These are phyloP conservation scores for Cremastobaeus sp. DNA, from an alignment of 2,888 invertebrate species.

Conservation along the genomic window DNA sequence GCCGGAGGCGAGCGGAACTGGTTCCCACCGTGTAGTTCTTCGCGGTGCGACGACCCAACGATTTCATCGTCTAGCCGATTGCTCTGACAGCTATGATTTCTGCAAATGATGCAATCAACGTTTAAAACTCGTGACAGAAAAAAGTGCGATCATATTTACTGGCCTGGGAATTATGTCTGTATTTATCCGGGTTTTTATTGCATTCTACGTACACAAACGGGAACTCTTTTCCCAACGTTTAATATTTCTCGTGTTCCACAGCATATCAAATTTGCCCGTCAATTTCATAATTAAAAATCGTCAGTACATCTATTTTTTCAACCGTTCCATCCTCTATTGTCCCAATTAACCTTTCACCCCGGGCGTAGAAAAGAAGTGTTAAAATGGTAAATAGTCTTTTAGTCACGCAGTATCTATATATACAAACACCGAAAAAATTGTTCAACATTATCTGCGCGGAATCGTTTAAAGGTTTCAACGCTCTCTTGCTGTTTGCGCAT, in stretches of 20 bases:
- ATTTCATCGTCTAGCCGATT: constrained; percentile 61
- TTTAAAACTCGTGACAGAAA: constrained; percentile 22
- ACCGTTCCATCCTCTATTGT: no score
- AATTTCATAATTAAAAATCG: constrained; percentile 2
- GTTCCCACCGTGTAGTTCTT: constrained; percentile 65
- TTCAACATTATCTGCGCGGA: no score
- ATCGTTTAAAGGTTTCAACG: no score
- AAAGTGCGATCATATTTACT: constrained; percentile 25
- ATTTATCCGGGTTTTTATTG: constrained; percentile 29
- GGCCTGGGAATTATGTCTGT: constrained; percentile 13
- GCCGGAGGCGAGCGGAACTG: constrained; percentile 58
- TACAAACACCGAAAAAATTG: no score
- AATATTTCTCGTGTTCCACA: constrained; percentile 3
- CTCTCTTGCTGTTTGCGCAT: no score
- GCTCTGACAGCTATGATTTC: constrained; percentile 55
- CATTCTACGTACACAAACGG: constrained; percentile 1
- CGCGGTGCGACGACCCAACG: constrained; percentile 67
- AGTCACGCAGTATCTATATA: no score
- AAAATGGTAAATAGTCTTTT: no score
- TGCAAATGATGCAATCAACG: constrained; percentile 37
- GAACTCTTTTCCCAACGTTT: constrained; percentile 9
- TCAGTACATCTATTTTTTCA: no score
- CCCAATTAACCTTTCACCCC: no score
- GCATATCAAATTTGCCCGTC: constrained; percentile 5
- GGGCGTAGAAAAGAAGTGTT: no score